Evolutionary conservation across 2,797 vertebrate species (phyloP), one percentile per base, ranked within the genome.

Genomic region (Ctenochaetus hawaiiensis): DNA sequence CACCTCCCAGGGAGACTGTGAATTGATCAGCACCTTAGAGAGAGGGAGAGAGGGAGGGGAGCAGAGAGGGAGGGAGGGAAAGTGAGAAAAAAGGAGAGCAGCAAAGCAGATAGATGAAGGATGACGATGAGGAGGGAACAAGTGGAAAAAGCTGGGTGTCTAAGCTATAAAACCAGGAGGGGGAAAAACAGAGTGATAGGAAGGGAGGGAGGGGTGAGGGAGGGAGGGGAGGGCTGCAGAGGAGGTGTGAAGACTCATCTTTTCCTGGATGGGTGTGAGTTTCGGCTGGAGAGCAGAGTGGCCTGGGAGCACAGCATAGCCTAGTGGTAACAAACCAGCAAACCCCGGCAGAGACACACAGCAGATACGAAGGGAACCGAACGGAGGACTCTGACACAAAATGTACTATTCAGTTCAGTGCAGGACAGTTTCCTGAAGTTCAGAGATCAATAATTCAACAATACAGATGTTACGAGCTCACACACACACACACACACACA

Each of bases 1-100:
- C 95, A 95, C 94, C 91, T 95, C 84, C 88, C 78, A 83, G 83
- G 86, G 89, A 96, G 93, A 87, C 94, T 95, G 95, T 95, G 95
- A 96, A 95, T 95, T 96, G 95, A 96, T 95, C 94, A 94, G 94
- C 94, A 95, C 94, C 94, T 95, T 74, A 81, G 82, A 87, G 76
- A 49, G 81, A 83, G 69, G 76, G 20, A 58, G 51, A 62, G 60
- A 54, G 69, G 37, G 64, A 70, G 66, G 13, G 37, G 39, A 10
- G 39, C 26, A 59, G 26, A 43, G 69, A 77, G 53, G 57, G 75
- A 81, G 76, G 64, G 41, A 79, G 54, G 53, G 4, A 56, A 74
- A 81, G 81, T 85, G 81, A 86, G 83, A 89, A 85, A 75, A 78
- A 78, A 63, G 76, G 84, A 80, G 74, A 60, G 57, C 22, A 47